These are phyloP conservation scores for Deladenus siricidicola DNA, from an alignment of 2,888 invertebrate species.

Conservation along the genomic window DNA sequence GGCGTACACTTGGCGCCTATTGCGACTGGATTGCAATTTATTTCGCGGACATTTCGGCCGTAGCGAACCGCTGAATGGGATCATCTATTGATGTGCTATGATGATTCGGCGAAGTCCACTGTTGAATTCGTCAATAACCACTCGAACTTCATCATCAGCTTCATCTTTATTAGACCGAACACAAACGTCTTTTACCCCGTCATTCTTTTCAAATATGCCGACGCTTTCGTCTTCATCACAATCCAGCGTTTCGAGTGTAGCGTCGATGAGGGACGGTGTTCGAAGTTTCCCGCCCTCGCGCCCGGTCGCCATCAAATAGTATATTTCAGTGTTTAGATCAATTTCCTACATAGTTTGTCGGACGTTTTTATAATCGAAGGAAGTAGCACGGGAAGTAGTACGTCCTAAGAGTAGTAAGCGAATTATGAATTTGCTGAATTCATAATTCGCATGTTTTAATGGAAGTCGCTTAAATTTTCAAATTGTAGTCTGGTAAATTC, in stretches of 20 bases:
- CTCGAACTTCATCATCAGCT: not conserved
- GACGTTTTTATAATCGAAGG: slow-evolving; percentile 21
- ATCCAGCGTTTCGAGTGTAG: too few relatives aligned
- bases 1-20: slow-evolving; percentile 36
- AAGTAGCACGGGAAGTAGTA: too few relatives aligned
- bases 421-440: too few relatives aligned
- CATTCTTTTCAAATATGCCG: too few relatives aligned
- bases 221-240: too few relatives aligned
- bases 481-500: too few relatives aligned
- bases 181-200: not conserved
- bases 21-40: slow-evolving; percentile 38
- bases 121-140: not conserved
- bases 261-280: too few relatives aligned
- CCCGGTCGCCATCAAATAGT: slow-evolving; percentile 34
- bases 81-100: slow-evolving; percentile 19
- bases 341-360: slow-evolving; percentile 25
- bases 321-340: slow-evolving; percentile 23
- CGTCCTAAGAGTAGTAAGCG: too few relatives aligned
- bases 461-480: too few relatives aligned
- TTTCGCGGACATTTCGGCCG: not conserved
- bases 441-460: too few relatives aligned
- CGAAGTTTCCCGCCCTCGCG: slow-evolving; percentile 33
- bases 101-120: not conserved
- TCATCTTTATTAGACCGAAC: not conserved
- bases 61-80: slow-evolving; percentile 15